These are phyloP conservation scores for Tachyglossus aculeatus DNA, from an alignment of 2,797 vertebrate genomes.

Conservation along the genomic window DNA sequence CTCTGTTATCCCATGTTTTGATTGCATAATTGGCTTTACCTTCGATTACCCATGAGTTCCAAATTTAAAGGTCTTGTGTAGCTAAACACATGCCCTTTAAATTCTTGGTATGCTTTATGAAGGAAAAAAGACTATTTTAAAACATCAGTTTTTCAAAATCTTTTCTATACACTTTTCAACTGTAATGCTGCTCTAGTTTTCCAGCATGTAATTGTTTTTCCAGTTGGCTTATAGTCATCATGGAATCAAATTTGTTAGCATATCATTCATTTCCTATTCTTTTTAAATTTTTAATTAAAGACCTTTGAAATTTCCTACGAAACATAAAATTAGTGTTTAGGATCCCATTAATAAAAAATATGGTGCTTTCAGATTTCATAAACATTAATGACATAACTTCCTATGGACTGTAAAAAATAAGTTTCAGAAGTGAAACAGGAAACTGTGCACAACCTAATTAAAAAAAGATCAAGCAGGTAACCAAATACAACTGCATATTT, in stretches of 20 bases:
- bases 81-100: background rate
- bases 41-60: no score
- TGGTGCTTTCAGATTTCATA: constrained; percentile 22
- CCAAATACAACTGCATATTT: constrained; percentile 2
- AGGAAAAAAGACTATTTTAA: background rate
- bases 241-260: constrained; percentile 14
- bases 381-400: constrained; percentile 27
- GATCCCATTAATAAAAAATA: constrained; percentile 36
- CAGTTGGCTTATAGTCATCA: constrained; percentile 40
- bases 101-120: background rate
- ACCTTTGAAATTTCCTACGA: constrained; percentile 31
- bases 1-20: no score
- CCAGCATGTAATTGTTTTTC: constrained; percentile 26
- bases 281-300: constrained; percentile 51
- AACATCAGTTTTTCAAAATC: background rate
- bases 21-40: no score
- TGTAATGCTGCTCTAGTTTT: constrained; percentile 23
- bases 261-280: constrained; percentile 45
- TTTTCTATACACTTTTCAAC: constrained; percentile 11
- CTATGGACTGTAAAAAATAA: constrained; percentile 18
- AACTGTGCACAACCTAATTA: no score
- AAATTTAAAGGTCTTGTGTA: no score
- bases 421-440: constrained; percentile 29
- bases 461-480: no score
- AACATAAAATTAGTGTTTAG: no score